phyloP scores from a whole-genome alignment of 35 echinoderm and acorn worm species.

The Ophiothrix spiculata region DNA sequence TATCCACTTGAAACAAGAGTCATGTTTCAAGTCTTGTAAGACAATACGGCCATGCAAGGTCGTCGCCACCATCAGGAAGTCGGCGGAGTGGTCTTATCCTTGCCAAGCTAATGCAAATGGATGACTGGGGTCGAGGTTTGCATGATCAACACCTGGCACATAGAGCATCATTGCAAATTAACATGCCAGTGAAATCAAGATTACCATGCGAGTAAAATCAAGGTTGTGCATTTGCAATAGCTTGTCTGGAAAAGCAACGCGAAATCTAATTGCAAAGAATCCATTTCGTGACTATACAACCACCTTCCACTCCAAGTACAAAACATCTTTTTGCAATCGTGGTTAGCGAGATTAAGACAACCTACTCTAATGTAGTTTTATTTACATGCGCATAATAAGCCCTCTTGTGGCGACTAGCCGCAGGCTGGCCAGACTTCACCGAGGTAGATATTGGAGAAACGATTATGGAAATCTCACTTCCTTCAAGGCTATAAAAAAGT shows the following conservation, averaged over 20 bases:
- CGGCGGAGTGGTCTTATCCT: neutral
- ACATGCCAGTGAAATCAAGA: too few relatives aligned
- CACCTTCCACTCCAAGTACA: too few relatives aligned
- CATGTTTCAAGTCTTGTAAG: neutral
- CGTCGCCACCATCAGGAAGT: neutral
- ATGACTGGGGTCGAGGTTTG: neutral
- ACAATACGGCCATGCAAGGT: neutral
- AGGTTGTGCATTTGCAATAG: too few relatives aligned
- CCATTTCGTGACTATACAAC: too few relatives aligned
- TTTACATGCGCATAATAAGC: neutral
- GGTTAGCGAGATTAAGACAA: too few relatives aligned
- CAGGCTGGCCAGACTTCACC: too few relatives aligned
- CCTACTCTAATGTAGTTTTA: too few relatives aligned
- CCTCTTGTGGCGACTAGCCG: neutral
- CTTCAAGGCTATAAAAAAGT: neutral
- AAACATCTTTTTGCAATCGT: too few relatives aligned
- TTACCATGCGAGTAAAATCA: too few relatives aligned
- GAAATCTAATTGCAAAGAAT: too few relatives aligned
- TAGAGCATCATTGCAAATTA: neutral
- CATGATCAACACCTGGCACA: neutral
- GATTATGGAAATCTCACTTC: constrained; percentile 13
- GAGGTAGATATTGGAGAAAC: neutral
- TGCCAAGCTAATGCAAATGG: neutral
- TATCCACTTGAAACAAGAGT: neutral
- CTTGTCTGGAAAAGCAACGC: too few relatives aligned